Conservation (phyloP, 2,888 invertebrate genomes). For the Parapristionchus giblindavisi region DNA sequence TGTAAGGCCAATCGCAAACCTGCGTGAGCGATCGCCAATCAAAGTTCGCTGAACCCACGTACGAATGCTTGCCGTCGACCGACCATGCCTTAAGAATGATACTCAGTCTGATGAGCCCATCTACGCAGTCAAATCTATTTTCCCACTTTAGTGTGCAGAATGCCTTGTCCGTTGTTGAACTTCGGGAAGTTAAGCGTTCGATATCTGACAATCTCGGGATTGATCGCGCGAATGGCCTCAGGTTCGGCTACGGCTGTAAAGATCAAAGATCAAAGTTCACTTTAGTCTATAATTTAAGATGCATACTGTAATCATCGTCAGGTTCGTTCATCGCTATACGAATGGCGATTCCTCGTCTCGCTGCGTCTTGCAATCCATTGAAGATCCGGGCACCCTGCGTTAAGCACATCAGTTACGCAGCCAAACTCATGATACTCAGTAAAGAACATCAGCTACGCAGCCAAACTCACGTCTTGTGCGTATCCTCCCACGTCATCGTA, state of each 20-base stretch:
- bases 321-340: slow-evolving; percentile 49
- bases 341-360: slow-evolving; percentile 54
- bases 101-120: not conserved
- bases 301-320: slow-evolving; percentile 16
- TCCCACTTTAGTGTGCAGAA: slow-evolving; percentile 96
- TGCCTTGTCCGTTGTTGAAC: slow-evolving; percentile 83
- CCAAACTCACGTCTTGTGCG: not conserved
- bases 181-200: slow-evolving; percentile 83
- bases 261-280: not conserved
- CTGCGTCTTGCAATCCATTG: slow-evolving; percentile 53
- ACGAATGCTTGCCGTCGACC: slow-evolving; percentile 86
- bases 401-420: not conserved
- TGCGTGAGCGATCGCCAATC: slow-evolving; percentile 90
- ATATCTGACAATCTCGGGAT: slow-evolving; percentile 16
- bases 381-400: slow-evolving; percentile 57
- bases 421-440: no score
- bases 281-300: not conserved
- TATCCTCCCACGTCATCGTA: slow-evolving; percentile 40
- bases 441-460: no score
- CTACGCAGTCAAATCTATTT: slow-evolving; percentile 70
- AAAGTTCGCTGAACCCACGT: slow-evolving; percentile 93
- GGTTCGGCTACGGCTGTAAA: slow-evolving; percentile 22
- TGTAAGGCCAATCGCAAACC: slow-evolving; percentile 71
- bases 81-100: slow-evolving; percentile 81
- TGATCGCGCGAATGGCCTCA: slow-evolving; percentile 12